phyloP scores from a whole-genome alignment of 1,140 invertebrate genomes.

The Streblospio benedicti region DNA sequence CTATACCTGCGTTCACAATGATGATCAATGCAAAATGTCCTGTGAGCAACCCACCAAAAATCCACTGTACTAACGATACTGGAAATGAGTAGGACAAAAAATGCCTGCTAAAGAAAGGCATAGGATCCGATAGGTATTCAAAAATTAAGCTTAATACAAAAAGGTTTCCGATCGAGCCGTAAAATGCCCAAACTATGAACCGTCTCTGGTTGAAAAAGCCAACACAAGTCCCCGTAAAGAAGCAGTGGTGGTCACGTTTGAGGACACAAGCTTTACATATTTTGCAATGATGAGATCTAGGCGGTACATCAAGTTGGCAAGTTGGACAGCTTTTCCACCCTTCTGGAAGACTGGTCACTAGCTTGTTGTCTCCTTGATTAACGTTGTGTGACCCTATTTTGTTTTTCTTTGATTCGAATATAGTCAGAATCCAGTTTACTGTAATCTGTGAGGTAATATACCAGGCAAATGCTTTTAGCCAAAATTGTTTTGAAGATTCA shows the following conservation, averaged over 20 bases:
- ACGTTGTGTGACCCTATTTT: too few relatives aligned
- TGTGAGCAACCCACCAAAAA: slow-evolving; percentile 24
- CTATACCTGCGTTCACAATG: slow-evolving; percentile 19
- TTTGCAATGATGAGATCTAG: slow-evolving; percentile 35
- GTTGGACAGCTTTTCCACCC: slow-evolving; percentile 28
- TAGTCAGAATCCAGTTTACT: too few relatives aligned
- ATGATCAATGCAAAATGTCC: slow-evolving; percentile 18
- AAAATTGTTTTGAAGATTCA: too few relatives aligned
- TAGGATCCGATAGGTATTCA: slow-evolving; percentile 22
- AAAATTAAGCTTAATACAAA: slow-evolving; percentile 25
- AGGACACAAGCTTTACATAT: slow-evolving; percentile 36
- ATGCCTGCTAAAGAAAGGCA: slow-evolving; percentile 13
- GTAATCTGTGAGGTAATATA: too few relatives aligned
- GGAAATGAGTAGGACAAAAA: slow-evolving; percentile 24
- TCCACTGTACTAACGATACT: slow-evolving; percentile 19
- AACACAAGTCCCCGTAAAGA: slow-evolving; percentile 36
- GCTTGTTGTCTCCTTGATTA: too few relatives aligned
- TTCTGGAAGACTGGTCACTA: too few relatives aligned
- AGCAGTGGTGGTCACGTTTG: slow-evolving; percentile 41
- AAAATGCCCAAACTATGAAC: slow-evolving; percentile 29
- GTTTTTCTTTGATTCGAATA: too few relatives aligned
- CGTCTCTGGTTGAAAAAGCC: slow-evolving; percentile 33
- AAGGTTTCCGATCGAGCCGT: slow-evolving; percentile 21
- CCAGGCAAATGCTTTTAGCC: too few relatives aligned
- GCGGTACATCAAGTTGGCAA: slow-evolving; percentile 36